Evolutionary conservation across 2,797 vertebrate species (phyloP), one percentile per base, ranked within the genome.

Genomic region (Hoplostethus atlanticus): DNA sequence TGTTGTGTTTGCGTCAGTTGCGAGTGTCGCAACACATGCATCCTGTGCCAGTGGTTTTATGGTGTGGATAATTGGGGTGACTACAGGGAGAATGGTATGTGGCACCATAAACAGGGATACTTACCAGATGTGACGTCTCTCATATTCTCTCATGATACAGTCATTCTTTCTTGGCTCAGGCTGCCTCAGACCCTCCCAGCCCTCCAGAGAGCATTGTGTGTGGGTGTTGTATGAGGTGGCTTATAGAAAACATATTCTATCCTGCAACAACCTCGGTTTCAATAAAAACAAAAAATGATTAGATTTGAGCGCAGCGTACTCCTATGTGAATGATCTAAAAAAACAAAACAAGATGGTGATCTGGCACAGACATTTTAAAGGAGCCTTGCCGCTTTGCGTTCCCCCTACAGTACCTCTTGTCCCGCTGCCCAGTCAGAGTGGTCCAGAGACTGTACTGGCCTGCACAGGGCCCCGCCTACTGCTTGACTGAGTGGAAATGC

Each of bases 51-150:
- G 89, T 56, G 88, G 85, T 86, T 89, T 86, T 83, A 85, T 81
- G 79, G 71, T 52, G 73, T 76, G 84, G 65, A 68, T 87, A 87
- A 88, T 77, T 83, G 74, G 68, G 71, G 73, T 71, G 83, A 84
- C 73, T 79, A 79, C 77, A 84, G 71, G 87, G 73, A 75, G 81
- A 84, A 83, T 73, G 80, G 77, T 84, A 87, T 90, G 90, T 84
- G 79, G 87, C 81, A 77, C 71, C 71, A 83, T 89, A 83, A 91
- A 89, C 81, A 71, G 34, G 54, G 72, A 88, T 87, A 84, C 57
- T 78, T 83, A 83, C 87, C 87, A 92, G 82, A 91, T 92, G 91
- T 84, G 77, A 77, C 62, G 9, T 80, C 56, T 55, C 75, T 75
- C 67, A 68, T 60, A 60, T 61, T 76, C 67, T 61, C 61, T 60